Base-by-base conservation (phyloP, 2,888 invertebrate species). In the Arenicola marina region DNA sequence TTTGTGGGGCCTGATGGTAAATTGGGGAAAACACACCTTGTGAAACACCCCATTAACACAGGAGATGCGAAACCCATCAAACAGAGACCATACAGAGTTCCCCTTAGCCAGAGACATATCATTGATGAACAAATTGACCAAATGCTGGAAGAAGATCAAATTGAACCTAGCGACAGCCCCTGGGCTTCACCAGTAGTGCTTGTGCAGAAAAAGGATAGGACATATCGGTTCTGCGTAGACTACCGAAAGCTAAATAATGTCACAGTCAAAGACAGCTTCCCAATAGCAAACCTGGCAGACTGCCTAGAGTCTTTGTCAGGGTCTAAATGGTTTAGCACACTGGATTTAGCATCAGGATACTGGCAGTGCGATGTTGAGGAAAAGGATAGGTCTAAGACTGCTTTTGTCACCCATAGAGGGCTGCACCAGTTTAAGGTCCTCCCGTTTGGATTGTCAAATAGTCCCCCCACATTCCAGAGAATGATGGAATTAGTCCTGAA, bases 331-430 rank as follows among this genome's bases (percentile, higher is more conserved):
- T 73, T 72, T 46, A 59, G 53, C 21, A 59, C 56, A 1, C 54
- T 74, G 15, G 73, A 75, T 56, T 51, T 72, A n/a, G 61, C 51
- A 11, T 48, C 54, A 15, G 71, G 71, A 7, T 73, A 73, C 56
- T 72, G 69, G 70, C 75, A 75, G 51, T 64, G 74, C 1, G 67
- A 60, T 7, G n/a, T 65, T 2, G 28, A 31, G 7, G 26, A 51
- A 15, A 48, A 34, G 4, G 57, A 58, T 29, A 46, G 38, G 29
- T 24, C 32, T 4, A 59, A 65, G 43, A 65, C 62, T 4, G 65
- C 61, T 7, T 65, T 61, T 46, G 45, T 31, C n/a, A 45, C 46
- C 15, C 48, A 43, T 29, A 29, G 32, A 1, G 62, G 65, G 2
- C 11, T 54, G 11, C 51, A 28, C 28, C 59, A 62, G 3, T 62